Evolutionary conservation across 1,140 invertebrate species (phyloP).

Genomic region (Achroia grisella): DNA sequence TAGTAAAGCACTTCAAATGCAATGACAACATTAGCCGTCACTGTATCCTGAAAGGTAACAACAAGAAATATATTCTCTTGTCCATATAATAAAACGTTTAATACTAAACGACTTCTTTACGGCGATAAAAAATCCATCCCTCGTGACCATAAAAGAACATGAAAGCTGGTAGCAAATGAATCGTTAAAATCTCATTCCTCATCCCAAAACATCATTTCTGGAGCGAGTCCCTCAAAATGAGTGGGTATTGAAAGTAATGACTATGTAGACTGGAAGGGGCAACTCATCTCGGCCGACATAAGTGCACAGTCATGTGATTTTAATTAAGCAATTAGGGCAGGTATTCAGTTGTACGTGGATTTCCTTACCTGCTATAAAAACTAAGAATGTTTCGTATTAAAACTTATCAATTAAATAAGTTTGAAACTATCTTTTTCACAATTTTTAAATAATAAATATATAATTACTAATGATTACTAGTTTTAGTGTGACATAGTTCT

Average conservation of each 20-base stretch:
- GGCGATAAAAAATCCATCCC: conserved; percentile 11
- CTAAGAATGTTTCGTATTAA: no score
- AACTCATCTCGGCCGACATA: conserved; percentile 6
- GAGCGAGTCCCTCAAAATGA: conserved; percentile 19
- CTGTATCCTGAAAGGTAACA: no score
- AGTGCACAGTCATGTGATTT: conserved; percentile 5
- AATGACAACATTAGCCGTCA: no score
- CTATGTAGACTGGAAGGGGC: conserved; percentile 10
- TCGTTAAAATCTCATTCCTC: conserved; percentile 34
- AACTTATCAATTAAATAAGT: no score
- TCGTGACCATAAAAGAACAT: conserved; percentile 17
- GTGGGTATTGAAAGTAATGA: conserved; percentile 22
- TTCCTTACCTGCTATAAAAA: no score
- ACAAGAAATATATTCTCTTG: no score
- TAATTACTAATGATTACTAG: no score
- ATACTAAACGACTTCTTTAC: conserved; percentile 2
- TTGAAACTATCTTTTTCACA: no score
- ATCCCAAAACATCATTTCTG: conserved; percentile 23
- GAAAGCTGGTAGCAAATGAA: conserved; percentile 24
- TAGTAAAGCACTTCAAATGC: no score
- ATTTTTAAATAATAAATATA: no score
- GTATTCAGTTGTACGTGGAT: no score
- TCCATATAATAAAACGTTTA: not conserved
- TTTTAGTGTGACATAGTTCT: no score
- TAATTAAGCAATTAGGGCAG: conserved; percentile 10